These are phyloP conservation scores for Hydropsyche betteni DNA, from an alignment of 2,888 invertebrate species.

Conservation along the genomic window DNA sequence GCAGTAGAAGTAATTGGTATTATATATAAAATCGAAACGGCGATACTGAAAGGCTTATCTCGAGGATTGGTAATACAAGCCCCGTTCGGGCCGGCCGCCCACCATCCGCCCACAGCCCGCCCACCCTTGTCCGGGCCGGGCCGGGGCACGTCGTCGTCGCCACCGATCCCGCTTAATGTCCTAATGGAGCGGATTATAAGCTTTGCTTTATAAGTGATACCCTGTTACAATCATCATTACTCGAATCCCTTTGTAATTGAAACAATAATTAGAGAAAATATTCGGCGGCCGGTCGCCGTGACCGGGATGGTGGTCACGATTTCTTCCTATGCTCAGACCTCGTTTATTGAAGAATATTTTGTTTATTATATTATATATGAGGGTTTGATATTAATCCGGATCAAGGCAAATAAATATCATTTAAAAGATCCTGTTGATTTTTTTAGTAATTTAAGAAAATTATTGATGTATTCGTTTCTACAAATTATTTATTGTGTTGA, in stretches of 20 bases:
- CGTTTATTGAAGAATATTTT: too few species aligned
- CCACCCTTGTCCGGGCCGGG: neutral
- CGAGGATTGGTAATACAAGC: constrained; percentile 29
- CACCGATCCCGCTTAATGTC: constrained; percentile 30
- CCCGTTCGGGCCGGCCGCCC: constrained; percentile 15
- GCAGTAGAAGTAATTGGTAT: constrained; percentile 29
- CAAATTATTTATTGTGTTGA: too few species aligned
- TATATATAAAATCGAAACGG: constrained; percentile 32
- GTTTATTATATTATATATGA: too few species aligned
- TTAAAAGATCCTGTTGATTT: too few species aligned
- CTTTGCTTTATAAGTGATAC: constrained; percentile 32
- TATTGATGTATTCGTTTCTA: too few species aligned
- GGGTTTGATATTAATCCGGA: too few species aligned
- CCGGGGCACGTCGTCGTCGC: too few species aligned
- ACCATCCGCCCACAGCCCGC: neutral
- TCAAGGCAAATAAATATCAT: too few species aligned
- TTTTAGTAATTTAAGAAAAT: too few species aligned
- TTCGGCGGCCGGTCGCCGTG: constrained; percentile 17
- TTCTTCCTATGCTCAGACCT: too few species aligned
- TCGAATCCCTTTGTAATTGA: constrained; percentile 30
- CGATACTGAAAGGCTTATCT: constrained; percentile 32
- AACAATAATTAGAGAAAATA: constrained; percentile 30
- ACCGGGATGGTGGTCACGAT: too few species aligned
- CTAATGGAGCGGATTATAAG: constrained; percentile 33
- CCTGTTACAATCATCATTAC: constrained; percentile 32